Evolutionary conservation across 2,888 invertebrate species (phyloP).

Genomic region (Pedicia rivosa): DNA sequence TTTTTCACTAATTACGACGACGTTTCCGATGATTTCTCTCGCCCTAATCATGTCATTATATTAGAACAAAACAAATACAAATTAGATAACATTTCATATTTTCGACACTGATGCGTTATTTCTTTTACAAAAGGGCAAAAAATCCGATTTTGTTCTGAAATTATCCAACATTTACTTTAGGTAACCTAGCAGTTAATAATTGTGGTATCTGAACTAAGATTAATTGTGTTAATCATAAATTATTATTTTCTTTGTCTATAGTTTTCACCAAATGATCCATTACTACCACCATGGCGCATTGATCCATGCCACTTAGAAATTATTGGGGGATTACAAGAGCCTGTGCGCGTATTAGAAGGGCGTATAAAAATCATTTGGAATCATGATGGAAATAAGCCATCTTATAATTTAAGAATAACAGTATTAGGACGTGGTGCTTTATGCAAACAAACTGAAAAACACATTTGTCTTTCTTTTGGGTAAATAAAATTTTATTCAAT

Average conservation of each 20-base stretch:
- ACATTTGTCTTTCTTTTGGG: slow-evolving; percentile 28
- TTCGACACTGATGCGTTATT: too few relatives aligned
- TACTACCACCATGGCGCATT: slow-evolving; percentile 36
- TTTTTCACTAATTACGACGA: too few relatives aligned
- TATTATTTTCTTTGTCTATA: slow-evolving; percentile 7
- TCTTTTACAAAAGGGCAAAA: too few relatives aligned
- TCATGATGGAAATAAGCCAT: slow-evolving; percentile 21
- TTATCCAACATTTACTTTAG: too few relatives aligned
- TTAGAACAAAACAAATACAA: too few relatives aligned
- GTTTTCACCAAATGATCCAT: slow-evolving; percentile 23
- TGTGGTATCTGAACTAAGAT: too few relatives aligned
- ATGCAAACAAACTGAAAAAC: slow-evolving; percentile 22
- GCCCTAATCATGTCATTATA: too few relatives aligned
- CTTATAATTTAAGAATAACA: slow-evolving; percentile 27
- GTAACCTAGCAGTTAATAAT: too few relatives aligned
- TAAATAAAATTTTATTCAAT: slow-evolving; percentile 12
- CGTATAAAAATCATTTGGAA: slow-evolving; percentile 39
- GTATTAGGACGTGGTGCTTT: slow-evolving; percentile 27
- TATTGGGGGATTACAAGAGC: slow-evolving; percentile 35
- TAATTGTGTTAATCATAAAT: slow-evolving; percentile 1
- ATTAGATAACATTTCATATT: too few relatives aligned
- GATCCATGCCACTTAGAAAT: slow-evolving; percentile 34
- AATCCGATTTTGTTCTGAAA: too few relatives aligned
- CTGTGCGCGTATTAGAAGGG: slow-evolving; percentile 37
- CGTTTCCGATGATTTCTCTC: too few relatives aligned